These are phyloP conservation scores for Neostethus bicornis DNA, from an alignment of 2,797 vertebrate genomes.

Conservation along the genomic window DNA sequence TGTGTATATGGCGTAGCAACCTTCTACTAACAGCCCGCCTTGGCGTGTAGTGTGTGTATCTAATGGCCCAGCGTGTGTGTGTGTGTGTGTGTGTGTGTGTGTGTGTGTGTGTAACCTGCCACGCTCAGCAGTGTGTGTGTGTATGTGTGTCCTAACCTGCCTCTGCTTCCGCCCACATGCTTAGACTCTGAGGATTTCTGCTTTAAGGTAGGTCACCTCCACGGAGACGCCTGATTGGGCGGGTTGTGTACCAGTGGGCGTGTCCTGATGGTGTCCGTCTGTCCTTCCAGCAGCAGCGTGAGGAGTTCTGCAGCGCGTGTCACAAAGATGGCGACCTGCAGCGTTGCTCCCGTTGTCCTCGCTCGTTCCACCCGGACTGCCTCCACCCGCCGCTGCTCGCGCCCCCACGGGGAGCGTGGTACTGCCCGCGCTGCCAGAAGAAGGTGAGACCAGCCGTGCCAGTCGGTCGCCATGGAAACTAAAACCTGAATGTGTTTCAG, in stretches of 20 bases:
- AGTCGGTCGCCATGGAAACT: too few relatives aligned
- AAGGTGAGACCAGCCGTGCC: conserved; percentile 78
- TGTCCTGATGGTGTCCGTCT: background rate
- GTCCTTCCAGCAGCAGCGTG: conserved; percentile 82
- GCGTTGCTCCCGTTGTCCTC: conserved; percentile 89
- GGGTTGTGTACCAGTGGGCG: background rate
- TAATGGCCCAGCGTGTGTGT: too few relatives aligned
- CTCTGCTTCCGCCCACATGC: conserved; percentile 87
- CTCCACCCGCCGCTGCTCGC: conserved; percentile 89
- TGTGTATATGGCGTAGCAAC: too few relatives aligned
- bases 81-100: too few relatives aligned
- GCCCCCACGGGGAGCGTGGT: conserved; percentile 88
- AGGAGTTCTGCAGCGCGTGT: conserved; percentile 88
- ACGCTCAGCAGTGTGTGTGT: too few relatives aligned
- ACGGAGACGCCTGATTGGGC: too few relatives aligned
- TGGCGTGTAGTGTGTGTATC: too few relatives aligned
- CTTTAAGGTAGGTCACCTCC: conserved; percentile 90
- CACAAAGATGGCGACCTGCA: conserved; percentile 88
- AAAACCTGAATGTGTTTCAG: conserved; percentile 59
- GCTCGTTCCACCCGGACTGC: conserved; percentile 92
- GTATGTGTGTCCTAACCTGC: conserved; percentile 83
- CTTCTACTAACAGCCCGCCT: too few relatives aligned
- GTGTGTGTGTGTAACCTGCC: conserved; percentile 49
- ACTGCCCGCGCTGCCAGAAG: conserved; percentile 97
- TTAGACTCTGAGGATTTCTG: conserved; percentile 93